These are phyloP conservation scores for Trichonephila clavipes DNA, from an alignment of 1,140 invertebrate species.

Conservation along the genomic window DNA sequence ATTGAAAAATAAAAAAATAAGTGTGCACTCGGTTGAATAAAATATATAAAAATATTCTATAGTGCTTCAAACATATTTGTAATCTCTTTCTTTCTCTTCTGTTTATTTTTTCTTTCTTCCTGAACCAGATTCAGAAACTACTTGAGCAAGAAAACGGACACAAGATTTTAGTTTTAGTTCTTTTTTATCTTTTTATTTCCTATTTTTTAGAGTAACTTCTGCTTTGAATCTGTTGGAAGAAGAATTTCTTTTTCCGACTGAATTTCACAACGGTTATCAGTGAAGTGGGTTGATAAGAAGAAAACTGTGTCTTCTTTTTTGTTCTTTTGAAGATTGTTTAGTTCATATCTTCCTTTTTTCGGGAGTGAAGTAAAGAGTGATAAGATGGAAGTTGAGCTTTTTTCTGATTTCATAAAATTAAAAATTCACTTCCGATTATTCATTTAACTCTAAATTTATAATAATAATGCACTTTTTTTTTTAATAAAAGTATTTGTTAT, in stretches of 20 bases:
- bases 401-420: no score
- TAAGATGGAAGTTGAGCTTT: no score
- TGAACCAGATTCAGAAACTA: neutral
- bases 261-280: neutral
- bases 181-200: neutral
- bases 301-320: neutral
- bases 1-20: neutral
- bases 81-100: neutral
- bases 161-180: conserved; percentile 19
- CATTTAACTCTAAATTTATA: no score
- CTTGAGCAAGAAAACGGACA: neutral
- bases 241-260: neutral
- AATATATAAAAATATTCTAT: neutral
- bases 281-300: neutral
- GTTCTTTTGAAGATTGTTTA: neutral
- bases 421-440: no score
- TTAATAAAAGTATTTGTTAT: no score
- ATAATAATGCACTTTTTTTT: no score
- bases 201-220: neutral
- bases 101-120: neutral
- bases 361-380: no score
- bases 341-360: no score
- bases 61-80: conserved; percentile 4
- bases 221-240: neutral
- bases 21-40: neutral